Base-by-base conservation (phyloP, 2,797 vertebrate genomes). In the Lepus oiostolus region DNA sequence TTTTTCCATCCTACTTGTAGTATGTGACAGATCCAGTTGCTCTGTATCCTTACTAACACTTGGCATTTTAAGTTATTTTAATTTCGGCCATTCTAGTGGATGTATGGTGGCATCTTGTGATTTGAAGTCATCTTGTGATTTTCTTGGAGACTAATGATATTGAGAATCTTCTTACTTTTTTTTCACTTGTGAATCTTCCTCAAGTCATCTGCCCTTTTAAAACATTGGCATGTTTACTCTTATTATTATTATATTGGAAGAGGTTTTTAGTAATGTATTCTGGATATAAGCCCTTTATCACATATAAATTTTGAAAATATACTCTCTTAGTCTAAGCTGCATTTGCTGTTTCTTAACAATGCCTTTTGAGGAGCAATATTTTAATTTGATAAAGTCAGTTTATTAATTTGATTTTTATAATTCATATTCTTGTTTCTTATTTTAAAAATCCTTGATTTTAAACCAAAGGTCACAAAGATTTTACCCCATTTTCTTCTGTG, bases 191-290 rank as follows among this genome's bases (percentile, higher is more conserved):
- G 22, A 60, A 88, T 70, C 22, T 92, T 84, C 52, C 62, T 85
- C 71, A 88, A 68, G 13, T 88, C 10, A 74, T 85, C 67, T 95
- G n/a, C 38, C 7, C 9, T 42, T 80, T 74, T 94, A 16, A 62
- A 77, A 58, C 50, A 24, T 32, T 79, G 35, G 2, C 17, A 72
- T 83, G 4, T 17, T 76, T 76, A 14, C 58, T 8, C 7, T 67
- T 85, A 35, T 62, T 82, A 19, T 47, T 90, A 35, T 58, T 93
- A n/a, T 16, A 80, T 16, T 80, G 12, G 84, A 52, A 79, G 21
- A 75, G 19, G 12, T 91, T 84, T 67, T 88, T 84, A 52, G 74
- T 88, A 88, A 68, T 62, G n/a, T 47, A 80, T 26, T 85, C 10
- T 80, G 22, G 22, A 42, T 85, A 30, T 65, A 38, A 91, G 2